Conservation (phyloP, 2,113 vertebrate genomes). For the Thamnaconus septentrionalis region DNA sequence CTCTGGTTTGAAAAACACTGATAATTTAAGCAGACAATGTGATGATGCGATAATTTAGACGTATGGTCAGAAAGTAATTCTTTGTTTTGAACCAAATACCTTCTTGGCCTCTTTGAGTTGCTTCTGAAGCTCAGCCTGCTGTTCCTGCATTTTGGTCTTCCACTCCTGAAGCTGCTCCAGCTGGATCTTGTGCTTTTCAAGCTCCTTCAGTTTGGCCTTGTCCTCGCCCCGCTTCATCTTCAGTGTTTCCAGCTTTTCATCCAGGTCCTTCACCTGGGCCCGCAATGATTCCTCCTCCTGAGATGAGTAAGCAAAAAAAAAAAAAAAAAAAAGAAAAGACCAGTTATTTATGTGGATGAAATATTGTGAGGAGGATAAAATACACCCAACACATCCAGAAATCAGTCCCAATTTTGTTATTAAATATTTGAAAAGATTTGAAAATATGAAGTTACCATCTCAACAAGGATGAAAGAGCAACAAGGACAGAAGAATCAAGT, state of each 20-base stretch:
- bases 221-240: conserved; percentile 92
- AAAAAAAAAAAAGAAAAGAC: no score
- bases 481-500: background rate
- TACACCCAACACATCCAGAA: no score
- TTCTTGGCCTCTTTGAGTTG: conserved; percentile 96
- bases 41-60: background rate
- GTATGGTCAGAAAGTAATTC: background rate
- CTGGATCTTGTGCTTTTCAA: conserved; percentile 97
- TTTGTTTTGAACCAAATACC: conserved; percentile 66
- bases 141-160: conserved; percentile 98
- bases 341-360: no score
- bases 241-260: conserved; percentile 95
- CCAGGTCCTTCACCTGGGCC: conserved; percentile 90
- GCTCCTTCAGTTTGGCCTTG: conserved; percentile 94
- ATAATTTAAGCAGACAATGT: no score
- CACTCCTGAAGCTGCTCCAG: conserved; percentile 98
- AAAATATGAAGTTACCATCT: no score
- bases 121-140: conserved; percentile 91
- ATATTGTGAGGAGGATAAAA: no score
- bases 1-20: background rate
- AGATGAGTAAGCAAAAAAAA: background rate
- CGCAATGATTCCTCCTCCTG: conserved; percentile 90
- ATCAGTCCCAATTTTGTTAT: no score
- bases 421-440: no score
- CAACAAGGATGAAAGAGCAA: background rate